phyloP scores from a whole-genome alignment of 1,140 invertebrate genomes.

The Heterodera carotae region DNA sequence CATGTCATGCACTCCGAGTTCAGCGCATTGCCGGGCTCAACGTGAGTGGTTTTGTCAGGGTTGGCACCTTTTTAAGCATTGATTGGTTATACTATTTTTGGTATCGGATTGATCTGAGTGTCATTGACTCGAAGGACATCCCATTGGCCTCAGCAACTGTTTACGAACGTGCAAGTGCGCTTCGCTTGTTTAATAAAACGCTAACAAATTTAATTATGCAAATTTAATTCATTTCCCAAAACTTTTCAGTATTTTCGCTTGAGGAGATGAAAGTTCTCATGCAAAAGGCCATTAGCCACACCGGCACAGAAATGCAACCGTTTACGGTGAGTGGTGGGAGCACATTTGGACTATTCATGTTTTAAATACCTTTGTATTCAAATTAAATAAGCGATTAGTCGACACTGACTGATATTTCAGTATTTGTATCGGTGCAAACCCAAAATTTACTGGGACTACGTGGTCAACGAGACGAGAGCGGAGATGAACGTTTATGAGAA shows the following conservation, averaged over 20 bases:
- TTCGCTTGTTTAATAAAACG: not conserved
- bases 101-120: slow-evolving; percentile 14
- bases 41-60: too few species aligned
- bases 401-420: not conserved
- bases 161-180: slow-evolving; percentile 8
- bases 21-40: slow-evolving; percentile 20
- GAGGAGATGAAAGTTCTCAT: slow-evolving; percentile 38
- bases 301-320: slow-evolving; percentile 41
- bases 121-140: slow-evolving; percentile 14
- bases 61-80: slow-evolving; percentile 2
- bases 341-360: not conserved
- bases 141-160: not conserved
- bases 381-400: too few species aligned
- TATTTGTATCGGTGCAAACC: slow-evolving; percentile 63
- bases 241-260: slow-evolving; percentile 38
- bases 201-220: not conserved
- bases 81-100: not conserved
- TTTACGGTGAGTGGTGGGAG: slow-evolving; percentile 12
- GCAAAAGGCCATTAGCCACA: slow-evolving; percentile 32
- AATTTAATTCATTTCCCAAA: not conserved
- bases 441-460: slow-evolving; percentile 59
- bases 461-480: slow-evolving; percentile 38
- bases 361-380: not conserved
- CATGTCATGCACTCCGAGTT: slow-evolving; percentile 18
- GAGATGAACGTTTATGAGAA: slow-evolving; percentile 62